Conservation (phyloP, 2,797 vertebrate genomes). For the Leptodactylus fallax region DNA sequence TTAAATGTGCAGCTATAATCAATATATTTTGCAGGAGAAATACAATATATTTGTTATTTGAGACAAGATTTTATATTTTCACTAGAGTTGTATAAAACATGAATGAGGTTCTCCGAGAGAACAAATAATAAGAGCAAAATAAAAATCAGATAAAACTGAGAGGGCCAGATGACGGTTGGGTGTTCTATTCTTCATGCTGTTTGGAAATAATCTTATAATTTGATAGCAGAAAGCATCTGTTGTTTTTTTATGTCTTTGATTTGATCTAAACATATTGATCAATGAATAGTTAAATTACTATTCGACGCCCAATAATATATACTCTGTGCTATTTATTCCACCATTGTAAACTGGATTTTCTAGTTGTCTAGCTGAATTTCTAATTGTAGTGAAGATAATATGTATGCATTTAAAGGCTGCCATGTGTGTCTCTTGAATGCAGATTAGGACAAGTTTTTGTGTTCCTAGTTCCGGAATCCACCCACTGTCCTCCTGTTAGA, state of each 20-base stretch:
- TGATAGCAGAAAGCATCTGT: neutral
- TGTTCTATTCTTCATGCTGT: neutral
- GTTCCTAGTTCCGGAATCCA: constrained; percentile 49
- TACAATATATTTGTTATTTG: neutral
- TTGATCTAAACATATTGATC: neutral
- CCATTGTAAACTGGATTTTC: constrained; percentile 9
- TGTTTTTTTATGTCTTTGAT: neutral
- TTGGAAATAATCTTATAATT: neutral
- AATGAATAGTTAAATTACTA: neutral
- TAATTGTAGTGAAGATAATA: constrained; percentile 18
- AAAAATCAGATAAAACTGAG: neutral
- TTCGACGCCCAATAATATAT: neutral
- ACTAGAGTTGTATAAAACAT: neutral
- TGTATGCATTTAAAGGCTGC: constrained; percentile 13
- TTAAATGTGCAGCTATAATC: neutral
- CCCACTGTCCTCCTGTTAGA: constrained; percentile 57
- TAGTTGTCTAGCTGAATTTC: neutral
- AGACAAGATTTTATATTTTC: neutral
- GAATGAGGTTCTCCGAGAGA: neutral
- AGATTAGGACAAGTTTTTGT: constrained; percentile 56
- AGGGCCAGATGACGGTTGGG: neutral
- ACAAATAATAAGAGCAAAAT: neutral
- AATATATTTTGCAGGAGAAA: neutral
- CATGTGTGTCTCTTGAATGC: constrained; percentile 38
- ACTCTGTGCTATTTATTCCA: neutral